Conservation (phyloP, 2,888 invertebrate genomes). For the Crocallis elinguaria region DNA sequence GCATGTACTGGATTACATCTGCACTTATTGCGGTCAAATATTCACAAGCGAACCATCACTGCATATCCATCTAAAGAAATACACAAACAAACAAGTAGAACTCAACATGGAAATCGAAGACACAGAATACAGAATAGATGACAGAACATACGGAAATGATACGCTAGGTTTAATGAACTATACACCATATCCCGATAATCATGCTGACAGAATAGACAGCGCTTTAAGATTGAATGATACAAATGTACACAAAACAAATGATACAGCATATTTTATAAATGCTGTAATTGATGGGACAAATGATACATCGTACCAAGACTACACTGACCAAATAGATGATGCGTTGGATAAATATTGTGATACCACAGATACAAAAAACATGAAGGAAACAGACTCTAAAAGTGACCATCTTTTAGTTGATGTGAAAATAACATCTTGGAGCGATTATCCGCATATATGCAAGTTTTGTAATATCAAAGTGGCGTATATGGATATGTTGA, state of each 20-base stretch:
- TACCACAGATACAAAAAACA: neutral
- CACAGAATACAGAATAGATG: neutral
- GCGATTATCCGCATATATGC: constrained; percentile 17
- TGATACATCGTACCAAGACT: neutral
- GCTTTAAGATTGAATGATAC: neutral
- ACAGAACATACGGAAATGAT: no score
- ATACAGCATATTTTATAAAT: neutral
- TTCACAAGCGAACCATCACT: neutral
- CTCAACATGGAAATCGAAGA: neutral
- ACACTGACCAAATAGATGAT: neutral
- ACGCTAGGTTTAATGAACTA: neutral
- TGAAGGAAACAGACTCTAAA: neutral
- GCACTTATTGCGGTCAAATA: constrained; percentile 11
- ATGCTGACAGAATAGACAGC: neutral
- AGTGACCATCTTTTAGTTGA: neutral
- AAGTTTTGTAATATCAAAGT: constrained; percentile 11
- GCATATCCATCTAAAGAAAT: neutral
- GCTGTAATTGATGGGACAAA: no score
- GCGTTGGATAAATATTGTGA: neutral
- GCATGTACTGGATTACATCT: neutral
- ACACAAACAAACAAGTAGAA: neutral
- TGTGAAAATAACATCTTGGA: constrained; percentile 3
- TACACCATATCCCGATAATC: neutral
- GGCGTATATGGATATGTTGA: neutral
- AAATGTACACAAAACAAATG: neutral